Evolutionary conservation across 2,888 invertebrate species (phyloP).

Genomic region (Acanthosoma haemorrhoidale): DNA sequence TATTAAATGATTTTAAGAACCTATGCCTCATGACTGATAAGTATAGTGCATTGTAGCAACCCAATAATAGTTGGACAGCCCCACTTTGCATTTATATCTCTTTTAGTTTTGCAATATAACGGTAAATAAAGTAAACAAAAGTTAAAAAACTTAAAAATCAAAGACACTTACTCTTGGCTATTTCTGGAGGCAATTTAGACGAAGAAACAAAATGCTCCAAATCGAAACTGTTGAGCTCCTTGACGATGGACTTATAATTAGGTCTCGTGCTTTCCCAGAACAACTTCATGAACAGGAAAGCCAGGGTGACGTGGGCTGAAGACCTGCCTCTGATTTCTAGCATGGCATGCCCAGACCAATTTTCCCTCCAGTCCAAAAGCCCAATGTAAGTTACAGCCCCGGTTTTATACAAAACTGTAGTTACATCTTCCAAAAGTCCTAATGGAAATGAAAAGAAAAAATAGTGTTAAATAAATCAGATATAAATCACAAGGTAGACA

Average conservation of each 20-base stretch:
- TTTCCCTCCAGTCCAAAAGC: slow-evolving; percentile 37
- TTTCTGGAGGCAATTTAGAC: slow-evolving; percentile 37
- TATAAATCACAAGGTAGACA: too few species aligned
- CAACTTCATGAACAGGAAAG: slow-evolving; percentile 32
- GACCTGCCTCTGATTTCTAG: slow-evolving; percentile 33
- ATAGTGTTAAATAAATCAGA: background rate
- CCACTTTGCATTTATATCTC: too few species aligned
- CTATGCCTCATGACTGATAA: too few species aligned
- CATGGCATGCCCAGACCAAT: slow-evolving; percentile 34
- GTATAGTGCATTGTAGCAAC: too few species aligned
- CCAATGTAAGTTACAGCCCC: slow-evolving; percentile 33
- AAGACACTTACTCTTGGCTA: slow-evolving; percentile 32
- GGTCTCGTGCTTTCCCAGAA: slow-evolving; percentile 36
- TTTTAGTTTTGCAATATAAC: too few species aligned
- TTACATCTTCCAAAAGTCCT: slow-evolving; percentile 33
- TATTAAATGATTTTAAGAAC: too few species aligned
- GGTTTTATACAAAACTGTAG: slow-evolving; percentile 26
- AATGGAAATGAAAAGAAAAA: background rate
- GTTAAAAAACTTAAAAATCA: too few species aligned
- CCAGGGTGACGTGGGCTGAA: slow-evolving; percentile 32
- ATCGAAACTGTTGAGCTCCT: slow-evolving; percentile 37
- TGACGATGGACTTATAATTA: slow-evolving; percentile 35
- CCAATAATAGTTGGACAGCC: too few species aligned
- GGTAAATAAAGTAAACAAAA: too few species aligned
- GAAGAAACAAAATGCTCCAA: slow-evolving; percentile 36